These are phyloP conservation scores for Notothenia coriiceps DNA, from an alignment of 2,113 vertebrate species.

Conservation along the genomic window DNA sequence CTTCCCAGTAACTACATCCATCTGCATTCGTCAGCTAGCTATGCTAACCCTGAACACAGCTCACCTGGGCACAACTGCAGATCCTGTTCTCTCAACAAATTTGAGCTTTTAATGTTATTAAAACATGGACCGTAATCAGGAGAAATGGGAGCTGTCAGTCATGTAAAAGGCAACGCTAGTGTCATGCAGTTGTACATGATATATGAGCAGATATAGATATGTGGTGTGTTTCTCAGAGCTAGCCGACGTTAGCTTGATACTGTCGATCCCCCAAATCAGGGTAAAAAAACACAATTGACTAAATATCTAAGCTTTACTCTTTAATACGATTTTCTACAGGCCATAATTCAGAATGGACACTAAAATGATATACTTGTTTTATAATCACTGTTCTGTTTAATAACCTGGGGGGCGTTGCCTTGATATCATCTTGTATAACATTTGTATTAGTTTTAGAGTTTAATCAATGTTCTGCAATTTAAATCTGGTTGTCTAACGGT, in stretches of 20 bases:
- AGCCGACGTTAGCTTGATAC: conserved; percentile 27
- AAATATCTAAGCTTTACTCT: background rate
- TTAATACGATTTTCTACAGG: too few species aligned
- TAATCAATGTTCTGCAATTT: too few species aligned
- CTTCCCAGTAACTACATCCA: background rate
- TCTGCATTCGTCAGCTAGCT: conserved; percentile 31
- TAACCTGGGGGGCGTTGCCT: background rate
- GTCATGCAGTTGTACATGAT: background rate
- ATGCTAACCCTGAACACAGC: background rate
- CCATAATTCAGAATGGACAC: too few species aligned
- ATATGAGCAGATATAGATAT: too few species aligned
- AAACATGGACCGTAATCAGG: background rate
- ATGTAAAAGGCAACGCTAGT: background rate
- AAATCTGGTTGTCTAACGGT: background rate
- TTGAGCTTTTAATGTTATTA: background rate
- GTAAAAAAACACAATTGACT: too few species aligned
- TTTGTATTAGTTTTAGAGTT: background rate
- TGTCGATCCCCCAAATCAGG: background rate
- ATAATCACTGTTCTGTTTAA: background rate
- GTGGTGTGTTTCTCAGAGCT: background rate
- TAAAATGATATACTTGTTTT: background rate
- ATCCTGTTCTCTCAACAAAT: background rate
- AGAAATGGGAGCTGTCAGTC: background rate
- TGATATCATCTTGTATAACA: background rate
- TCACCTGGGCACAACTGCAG: background rate